Evolutionary conservation across 2,113 vertebrate species (phyloP).

Genomic region (Ramphastos sulfuratus): DNA sequence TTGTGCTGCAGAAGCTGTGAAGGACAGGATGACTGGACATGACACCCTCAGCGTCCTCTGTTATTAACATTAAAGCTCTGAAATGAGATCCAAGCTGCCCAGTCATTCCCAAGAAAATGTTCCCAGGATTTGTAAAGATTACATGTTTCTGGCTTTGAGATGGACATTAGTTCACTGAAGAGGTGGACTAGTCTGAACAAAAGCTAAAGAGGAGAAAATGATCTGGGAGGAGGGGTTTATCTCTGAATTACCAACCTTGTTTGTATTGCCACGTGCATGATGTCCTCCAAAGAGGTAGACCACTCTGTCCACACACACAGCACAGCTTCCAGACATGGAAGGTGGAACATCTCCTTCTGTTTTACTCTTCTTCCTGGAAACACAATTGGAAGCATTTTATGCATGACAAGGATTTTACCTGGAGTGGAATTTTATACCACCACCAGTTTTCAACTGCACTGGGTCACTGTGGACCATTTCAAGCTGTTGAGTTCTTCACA

Average conservation of each 20-base stretch:
- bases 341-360: slow-evolving; percentile 87
- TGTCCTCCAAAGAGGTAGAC: slow-evolving; percentile 95
- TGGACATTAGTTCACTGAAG: not conserved
- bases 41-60: not conserved
- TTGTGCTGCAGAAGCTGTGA: not conserved
- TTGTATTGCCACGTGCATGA: slow-evolving; percentile 91
- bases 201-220: not conserved
- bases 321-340: slow-evolving; percentile 97
- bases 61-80: not conserved
- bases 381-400: not conserved
- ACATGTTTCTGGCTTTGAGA: not conserved
- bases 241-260: slow-evolving; percentile 79
- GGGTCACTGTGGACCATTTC: not conserved
- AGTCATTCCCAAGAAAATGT: not conserved
- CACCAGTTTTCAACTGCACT: accelerated
- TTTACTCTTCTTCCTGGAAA: slow-evolving; percentile 83
- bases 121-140: not conserved
- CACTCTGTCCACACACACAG: slow-evolving; percentile 88
- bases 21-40: not conserved
- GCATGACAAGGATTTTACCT: not conserved
- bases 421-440: not conserved
- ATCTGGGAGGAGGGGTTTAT: not conserved
- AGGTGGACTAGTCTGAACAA: not conserved
- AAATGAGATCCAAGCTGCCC: not conserved
- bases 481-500: too few relatives aligned